A percentile compares a stretch with the other conserved stretches of the same genome.
phyloP scores from a whole-genome alignment of 2,113 vertebrate genomes.

The Sinocyclocheilus rhinocerous region DNA sequence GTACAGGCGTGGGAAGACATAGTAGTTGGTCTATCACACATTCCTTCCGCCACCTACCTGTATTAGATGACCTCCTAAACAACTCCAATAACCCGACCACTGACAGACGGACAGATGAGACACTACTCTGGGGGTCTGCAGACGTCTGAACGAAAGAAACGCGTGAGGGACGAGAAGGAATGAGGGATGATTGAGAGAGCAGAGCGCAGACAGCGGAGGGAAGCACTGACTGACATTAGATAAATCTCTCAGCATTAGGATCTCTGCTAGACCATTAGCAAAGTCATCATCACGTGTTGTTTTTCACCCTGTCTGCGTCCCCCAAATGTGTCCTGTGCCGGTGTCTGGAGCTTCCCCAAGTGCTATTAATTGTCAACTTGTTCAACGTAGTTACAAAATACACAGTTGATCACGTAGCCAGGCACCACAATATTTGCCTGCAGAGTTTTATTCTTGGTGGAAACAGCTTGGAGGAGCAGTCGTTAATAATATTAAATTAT shows the following conservation, averaged over 20 bases:
- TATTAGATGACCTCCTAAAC: slow-evolving; percentile 82
- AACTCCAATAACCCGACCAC: slow-evolving; percentile 81
- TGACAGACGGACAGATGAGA: slow-evolving; percentile 82
- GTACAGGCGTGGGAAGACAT: slow-evolving; percentile 73
- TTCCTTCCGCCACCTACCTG: slow-evolving; percentile 69
- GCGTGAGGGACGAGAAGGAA: slow-evolving; percentile 61
- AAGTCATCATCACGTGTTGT: slow-evolving; percentile 45
- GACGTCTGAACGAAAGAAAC: slow-evolving; percentile 56
- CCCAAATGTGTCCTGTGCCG: neutral
- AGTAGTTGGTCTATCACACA: slow-evolving; percentile 70
- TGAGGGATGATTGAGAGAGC: slow-evolving; percentile 70
- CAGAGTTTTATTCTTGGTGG: slow-evolving; percentile 14
- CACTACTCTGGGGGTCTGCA: slow-evolving; percentile 73
- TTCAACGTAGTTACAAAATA: slow-evolving; percentile 14
- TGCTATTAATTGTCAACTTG: slow-evolving; percentile 28
- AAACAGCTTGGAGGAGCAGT: slow-evolving; percentile 10
- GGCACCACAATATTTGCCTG: slow-evolving; percentile 2
- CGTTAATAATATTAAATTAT: slow-evolving; percentile 4
- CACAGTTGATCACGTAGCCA: slow-evolving; percentile 11
- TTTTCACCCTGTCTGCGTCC: slow-evolving; percentile 33
- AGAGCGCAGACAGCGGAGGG: slow-evolving; percentile 69
- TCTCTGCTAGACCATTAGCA: slow-evolving; percentile 51
- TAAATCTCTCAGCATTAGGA: slow-evolving; percentile 57
- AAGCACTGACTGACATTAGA: slow-evolving; percentile 55
- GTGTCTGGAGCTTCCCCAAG: slow-evolving; percentile 25